A percentile compares a stretch with the other conserved stretches of the same genome.
These are phyloP conservation scores for Onychostruthus taczanowskii DNA, from an alignment of 2,113 vertebrate species.

Conservation along the genomic window DNA sequence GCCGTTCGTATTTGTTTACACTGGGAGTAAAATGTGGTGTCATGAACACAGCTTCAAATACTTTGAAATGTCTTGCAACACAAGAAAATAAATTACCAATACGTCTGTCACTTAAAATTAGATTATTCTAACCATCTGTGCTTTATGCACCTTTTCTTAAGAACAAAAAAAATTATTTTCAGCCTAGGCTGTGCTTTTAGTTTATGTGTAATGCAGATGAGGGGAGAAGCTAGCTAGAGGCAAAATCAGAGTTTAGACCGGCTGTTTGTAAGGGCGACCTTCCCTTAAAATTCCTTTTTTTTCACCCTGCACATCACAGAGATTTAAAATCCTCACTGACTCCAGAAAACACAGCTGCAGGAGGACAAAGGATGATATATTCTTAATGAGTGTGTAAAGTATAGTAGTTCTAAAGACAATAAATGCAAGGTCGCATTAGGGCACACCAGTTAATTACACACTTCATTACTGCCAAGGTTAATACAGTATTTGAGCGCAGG, in stretches of 20 bases:
- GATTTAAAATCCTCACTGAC: conserved; percentile 3
- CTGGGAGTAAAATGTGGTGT: background rate
- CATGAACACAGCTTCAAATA: background rate
- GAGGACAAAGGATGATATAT: conserved; percentile 46
- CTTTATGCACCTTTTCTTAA: background rate
- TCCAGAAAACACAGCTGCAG: background rate
- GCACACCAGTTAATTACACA: conserved; percentile 90
- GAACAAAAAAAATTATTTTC: background rate
- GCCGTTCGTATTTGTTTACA: background rate
- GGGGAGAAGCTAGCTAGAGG: background rate
- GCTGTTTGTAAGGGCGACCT: background rate
- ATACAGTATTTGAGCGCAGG: conserved; percentile 80
- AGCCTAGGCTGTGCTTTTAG: background rate
- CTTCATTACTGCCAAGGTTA: conserved; percentile 94
- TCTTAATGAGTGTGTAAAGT: conserved; percentile 18
- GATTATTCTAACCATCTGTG: background rate
- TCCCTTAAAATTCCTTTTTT: background rate
- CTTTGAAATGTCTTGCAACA: background rate
- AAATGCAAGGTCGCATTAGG: conserved; percentile 77
- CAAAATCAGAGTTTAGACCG: background rate
- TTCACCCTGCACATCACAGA: background rate
- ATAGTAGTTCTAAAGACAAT: conserved; percentile 58
- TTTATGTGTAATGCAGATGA: background rate
- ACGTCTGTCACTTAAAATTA: background rate
- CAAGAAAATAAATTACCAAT: background rate